Evolutionary conservation across 2,797 vertebrate genomes (phyloP).

Genomic region (Premnoplex brunnescens): DNA sequence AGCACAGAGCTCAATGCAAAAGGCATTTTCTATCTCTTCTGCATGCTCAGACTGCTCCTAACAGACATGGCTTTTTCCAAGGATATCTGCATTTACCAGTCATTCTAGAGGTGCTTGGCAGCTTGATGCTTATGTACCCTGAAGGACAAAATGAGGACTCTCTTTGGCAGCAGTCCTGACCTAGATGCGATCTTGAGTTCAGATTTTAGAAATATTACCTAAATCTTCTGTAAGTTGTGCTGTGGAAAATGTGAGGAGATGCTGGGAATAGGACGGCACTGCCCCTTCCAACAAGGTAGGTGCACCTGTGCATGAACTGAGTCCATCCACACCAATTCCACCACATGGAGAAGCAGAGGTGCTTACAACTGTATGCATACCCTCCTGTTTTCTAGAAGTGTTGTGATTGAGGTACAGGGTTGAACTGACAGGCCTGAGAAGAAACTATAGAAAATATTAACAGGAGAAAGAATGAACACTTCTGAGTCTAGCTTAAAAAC

Average conservation of each 20-base stretch:
- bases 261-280: not conserved
- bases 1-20: not conserved
- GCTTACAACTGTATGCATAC: no score
- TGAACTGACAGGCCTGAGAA: not conserved
- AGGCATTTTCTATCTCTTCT: not conserved
- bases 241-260: not conserved
- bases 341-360: not conserved
- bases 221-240: rapidly evolving
- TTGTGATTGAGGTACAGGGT: not conserved
- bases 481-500: not conserved
- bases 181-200: not conserved
- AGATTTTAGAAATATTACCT: not conserved
- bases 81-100: not conserved
- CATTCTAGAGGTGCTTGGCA: not conserved
- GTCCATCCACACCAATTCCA: not conserved
- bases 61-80: not conserved
- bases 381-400: not conserved
- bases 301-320: not conserved
- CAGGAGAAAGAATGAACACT: not conserved
- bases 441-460: not conserved
- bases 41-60: not conserved
- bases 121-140: not conserved
- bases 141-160: not conserved
- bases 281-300: not conserved
- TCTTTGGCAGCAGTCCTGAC: not conserved